Base-by-base conservation (phyloP, 2,113 vertebrate species). In the Xenopus borealis region DNA sequence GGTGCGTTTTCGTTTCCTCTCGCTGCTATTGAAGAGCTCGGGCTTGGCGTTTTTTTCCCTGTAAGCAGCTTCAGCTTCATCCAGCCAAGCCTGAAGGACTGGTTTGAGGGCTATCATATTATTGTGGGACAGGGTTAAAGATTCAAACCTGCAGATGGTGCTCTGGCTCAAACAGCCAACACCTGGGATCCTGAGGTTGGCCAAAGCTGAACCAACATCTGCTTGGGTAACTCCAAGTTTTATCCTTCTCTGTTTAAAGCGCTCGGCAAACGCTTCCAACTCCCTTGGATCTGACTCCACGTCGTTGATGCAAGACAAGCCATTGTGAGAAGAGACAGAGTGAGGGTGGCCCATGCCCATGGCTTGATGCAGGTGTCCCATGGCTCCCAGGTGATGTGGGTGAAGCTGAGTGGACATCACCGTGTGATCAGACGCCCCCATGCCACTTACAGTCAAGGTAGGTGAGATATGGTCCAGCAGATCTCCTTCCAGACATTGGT, bases 101-200 rank as follows among this genome's bases (percentile, higher is more conserved):
- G 95, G 95, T 80, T 94, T 94, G 46, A 97, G 93, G 11, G 95
- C 95, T 0, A 94, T 93, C 95, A 98, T 98, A 87, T 97, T 98
- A 88, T 97, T 97, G 86, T 96, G 95, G 18, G 94, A 96, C 46
- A 98, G 85, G 0, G 95, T 98, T 66, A 98, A 92, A 12, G 95
- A 98, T 86, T 97, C 95, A 83, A 98, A 98, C 85, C 95, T 88
- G 87, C 95, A 97, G 88, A 98, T 98, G 80, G 95, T 98, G 88
- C 95, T 98, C 87, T 97, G 95, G 86, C 95, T 98, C 53, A 98
- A 87, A 0, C 94, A 95, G 12, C 95, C 95, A 79, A 97, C 95
- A 10, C 95, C 95, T 2, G 95, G 95, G 77, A 97, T 93, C 87
- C 95, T 95, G 68, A 98, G 93, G 84, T 93, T 93, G 81, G 94